phyloP scores from a whole-genome alignment of 2,888 invertebrate species.

The Ptilodon capucinus region DNA sequence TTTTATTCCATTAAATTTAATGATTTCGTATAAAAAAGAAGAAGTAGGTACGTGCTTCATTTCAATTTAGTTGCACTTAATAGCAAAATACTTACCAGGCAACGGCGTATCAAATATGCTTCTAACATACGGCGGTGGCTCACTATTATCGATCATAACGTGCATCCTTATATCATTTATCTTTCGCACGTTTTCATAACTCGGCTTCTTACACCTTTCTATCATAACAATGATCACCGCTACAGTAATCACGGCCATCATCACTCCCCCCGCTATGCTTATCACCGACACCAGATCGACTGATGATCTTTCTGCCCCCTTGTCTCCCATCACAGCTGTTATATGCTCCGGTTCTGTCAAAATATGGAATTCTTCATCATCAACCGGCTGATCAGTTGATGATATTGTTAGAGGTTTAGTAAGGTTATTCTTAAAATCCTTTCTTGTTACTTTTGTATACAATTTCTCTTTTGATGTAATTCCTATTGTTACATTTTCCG shows the following conservation, averaged over 20 bases:
- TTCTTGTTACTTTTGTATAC: constrained; percentile 17
- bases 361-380: constrained; percentile 79
- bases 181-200: constrained; percentile 70
- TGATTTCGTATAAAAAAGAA: no score
- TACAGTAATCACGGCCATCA: constrained; percentile 77
- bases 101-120: constrained; percentile 82
- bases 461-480: constrained; percentile 19
- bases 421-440: constrained; percentile 36
- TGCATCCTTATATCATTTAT: constrained; percentile 74
- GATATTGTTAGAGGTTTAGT: constrained; percentile 42
- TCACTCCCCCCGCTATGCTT: constrained; percentile 77
- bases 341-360: constrained; percentile 82
- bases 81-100: constrained; percentile 60
- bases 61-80: no score
- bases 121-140: constrained; percentile 78
- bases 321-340: constrained; percentile 76
- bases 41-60: no score
- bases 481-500: constrained; percentile 9
- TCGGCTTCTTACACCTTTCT: constrained; percentile 67
- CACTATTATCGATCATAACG: constrained; percentile 70
- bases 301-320: constrained; percentile 62
- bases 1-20: no score
- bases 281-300: constrained; percentile 75
- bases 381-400: constrained; percentile 58
- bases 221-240: constrained; percentile 77